Evolutionary conservation across 2,797 vertebrate genomes (phyloP), one percentile per base, ranked within the genome.

Genomic region (Pogonophryne albipinna): DNA sequence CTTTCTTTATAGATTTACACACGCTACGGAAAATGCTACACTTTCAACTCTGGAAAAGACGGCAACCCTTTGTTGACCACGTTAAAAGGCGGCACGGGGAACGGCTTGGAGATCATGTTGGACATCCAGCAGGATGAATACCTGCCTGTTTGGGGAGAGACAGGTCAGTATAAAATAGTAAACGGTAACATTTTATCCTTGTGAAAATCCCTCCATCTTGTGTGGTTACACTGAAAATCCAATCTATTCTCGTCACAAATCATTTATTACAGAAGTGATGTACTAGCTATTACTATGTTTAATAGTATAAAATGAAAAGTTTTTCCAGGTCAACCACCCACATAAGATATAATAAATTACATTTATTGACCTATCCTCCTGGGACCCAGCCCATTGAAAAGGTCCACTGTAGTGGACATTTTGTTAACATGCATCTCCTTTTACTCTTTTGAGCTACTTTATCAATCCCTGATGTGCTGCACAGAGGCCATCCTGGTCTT

Each of bases 51-150:
- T 0, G 98, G 98, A 1, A 77, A 95, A 0, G 92, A 96, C 0
- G 97, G 97, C 57, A 95, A 95, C 10, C 96, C 97, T 16, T 91
- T 97, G 70, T 89, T 99, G 86, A 97, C 96, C 27, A 98, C 97
- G 0, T 85, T 96, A 70, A 98, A 96, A 83, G 97, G 98, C 0
- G 98, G 98, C 4, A 96, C 96, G 0, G 98, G 98, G 17, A 98
- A 97, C 0, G 98, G 98, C 9, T 85, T 99, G 86, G 97, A 99
- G 91, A 93, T 99, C 79, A 98, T 99, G 97, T 72, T 99, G 93
- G 97, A 99, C 3, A 98, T 99, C 66, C 98, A 99, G 83, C 97
- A 99, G 87, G 97, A 99, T 8, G 98, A 99, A 80, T 99, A 99
- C 50, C 92, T 99, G 85, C 98, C 98, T 0, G 96, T 99, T 76